These are phyloP conservation scores for Erpornis zantholeuca DNA, from an alignment of 2,113 vertebrate genomes.

Conservation along the genomic window DNA sequence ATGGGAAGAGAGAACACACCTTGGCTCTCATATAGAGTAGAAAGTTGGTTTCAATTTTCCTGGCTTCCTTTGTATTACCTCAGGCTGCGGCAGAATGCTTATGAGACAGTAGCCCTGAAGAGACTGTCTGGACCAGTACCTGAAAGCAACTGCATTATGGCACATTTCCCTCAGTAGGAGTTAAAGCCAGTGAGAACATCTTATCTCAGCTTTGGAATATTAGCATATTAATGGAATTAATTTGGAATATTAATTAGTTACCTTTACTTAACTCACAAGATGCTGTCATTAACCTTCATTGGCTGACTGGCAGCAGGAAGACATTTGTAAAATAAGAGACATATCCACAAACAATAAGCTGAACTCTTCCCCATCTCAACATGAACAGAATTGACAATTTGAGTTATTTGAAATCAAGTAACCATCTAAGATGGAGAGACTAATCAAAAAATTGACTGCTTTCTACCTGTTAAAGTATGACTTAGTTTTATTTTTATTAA, in stretches of 20 bases:
- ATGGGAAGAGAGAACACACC: not conserved
- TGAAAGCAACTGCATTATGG: not conserved
- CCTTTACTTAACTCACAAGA: not conserved
- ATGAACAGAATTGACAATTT: not conserved
- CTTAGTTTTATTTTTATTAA: not conserved
- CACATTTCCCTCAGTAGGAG: not conserved
- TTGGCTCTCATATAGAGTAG: not conserved
- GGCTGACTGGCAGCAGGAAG: not conserved
- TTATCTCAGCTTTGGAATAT: not conserved
- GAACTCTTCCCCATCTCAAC: not conserved
- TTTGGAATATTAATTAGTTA: too few species aligned
- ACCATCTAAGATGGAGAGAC: not conserved
- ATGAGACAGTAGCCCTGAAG: not conserved
- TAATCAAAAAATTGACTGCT: not conserved
- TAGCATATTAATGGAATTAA: too few species aligned
- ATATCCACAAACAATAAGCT: not conserved
- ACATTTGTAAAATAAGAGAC: not conserved
- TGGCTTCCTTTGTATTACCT: not conserved
- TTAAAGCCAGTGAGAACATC: not conserved
- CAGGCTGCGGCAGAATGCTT: not conserved
- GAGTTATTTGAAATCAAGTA: not conserved
- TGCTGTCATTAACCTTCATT: not conserved
- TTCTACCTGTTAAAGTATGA: not conserved
- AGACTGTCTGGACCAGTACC: not conserved
- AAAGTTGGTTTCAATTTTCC: not conserved